phyloP scores from a whole-genome alignment of 2,888 invertebrate genomes.

The Protula sp. region DNA sequence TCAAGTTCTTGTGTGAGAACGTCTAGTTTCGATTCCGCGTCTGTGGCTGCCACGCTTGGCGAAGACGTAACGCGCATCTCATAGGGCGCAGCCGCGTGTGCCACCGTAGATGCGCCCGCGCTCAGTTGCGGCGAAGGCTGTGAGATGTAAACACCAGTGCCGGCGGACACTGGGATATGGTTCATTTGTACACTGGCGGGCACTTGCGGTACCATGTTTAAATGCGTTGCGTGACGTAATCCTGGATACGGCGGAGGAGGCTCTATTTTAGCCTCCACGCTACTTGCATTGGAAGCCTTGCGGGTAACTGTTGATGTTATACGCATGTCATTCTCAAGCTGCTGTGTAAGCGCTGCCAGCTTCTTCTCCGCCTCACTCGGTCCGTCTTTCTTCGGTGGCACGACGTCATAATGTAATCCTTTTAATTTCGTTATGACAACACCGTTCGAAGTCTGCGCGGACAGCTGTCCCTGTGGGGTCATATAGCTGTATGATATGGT shows the following conservation, averaged over 20 bases:
- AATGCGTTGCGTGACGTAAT: slow-evolving; percentile 17
- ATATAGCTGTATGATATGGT: not conserved
- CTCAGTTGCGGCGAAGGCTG: slow-evolving; percentile 4
- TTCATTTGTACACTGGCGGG: slow-evolving; percentile 11
- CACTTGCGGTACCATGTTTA: no score
- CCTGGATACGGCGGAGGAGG: slow-evolving; percentile 40
- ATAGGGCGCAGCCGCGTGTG: slow-evolving; percentile 7
- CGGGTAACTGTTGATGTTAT: slow-evolving; percentile 8
- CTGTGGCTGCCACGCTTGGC: slow-evolving; percentile 80
- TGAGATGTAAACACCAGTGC: not conserved
- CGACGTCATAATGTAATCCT: slow-evolving; percentile 23
- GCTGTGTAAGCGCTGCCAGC: slow-evolving; percentile 45
- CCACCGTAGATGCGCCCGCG: slow-evolving; percentile 7
- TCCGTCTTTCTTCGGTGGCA: slow-evolving; percentile 16
- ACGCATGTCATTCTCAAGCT: slow-evolving; percentile 31
- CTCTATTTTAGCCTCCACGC: slow-evolving; percentile 2
- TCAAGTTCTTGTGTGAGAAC: slow-evolving; percentile 86
- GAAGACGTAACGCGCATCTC: slow-evolving; percentile 86
- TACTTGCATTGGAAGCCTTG: not conserved
- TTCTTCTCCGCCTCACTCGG: slow-evolving; percentile 40
- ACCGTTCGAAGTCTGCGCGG: not conserved
- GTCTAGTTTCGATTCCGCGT: slow-evolving; percentile 88
- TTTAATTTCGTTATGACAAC: not conserved
- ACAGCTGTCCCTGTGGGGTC: not conserved
- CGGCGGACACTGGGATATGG: not conserved